Base-by-base conservation (phyloP, 1,140 invertebrate genomes). In the Coptotermes formosanus region DNA sequence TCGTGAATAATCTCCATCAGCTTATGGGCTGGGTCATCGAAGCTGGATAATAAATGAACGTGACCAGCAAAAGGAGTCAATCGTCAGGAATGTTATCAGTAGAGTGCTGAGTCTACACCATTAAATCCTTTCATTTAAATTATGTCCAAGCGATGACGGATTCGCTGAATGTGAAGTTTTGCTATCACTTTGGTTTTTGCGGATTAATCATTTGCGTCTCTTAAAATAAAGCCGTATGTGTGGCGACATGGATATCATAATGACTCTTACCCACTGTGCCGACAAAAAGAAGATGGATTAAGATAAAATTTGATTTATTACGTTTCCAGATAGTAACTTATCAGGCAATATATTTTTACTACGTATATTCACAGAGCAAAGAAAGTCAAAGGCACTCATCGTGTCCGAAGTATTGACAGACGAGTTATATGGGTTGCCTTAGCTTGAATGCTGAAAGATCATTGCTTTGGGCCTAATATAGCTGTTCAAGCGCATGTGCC, bases 251-350 rank as follows among this genome's bases (percentile, higher is more conserved):
- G 64, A 75, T 75, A 30, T 30, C 25, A 75, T 75, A 75, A 75
- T 30, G 3, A 75, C 25, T 75, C 64, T 30, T 30, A 30, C 64
- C 25, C 9, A 75, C 25, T 75, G 9, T 30, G 14, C 64, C 64
- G 64, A 75, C 64, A 75, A 75, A 75, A 75, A 75, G 64, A 30
- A 75, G 64, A 30, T 30, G n/a, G 64, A 75, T 75, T 75, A 75
- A 75, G 64, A 75, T 75, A 75, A 75, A 75, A 75, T 75, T 75
- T 75, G 64, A 75, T 75, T 75, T 75, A 75, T 75, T 75, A 75
- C 64, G 25, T 75, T 75, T 75, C 7, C 64, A 75, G 64, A 75
- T 75, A 75, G 25, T 75, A 75, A 25, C n/a, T 75, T 75, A 75
- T 75, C 64, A 75, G n/a, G 64, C n/a, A n/a, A 75, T 75, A 75